Conservation (phyloP, 2,888 invertebrate genomes). For the Deroplatys truncata region DNA sequence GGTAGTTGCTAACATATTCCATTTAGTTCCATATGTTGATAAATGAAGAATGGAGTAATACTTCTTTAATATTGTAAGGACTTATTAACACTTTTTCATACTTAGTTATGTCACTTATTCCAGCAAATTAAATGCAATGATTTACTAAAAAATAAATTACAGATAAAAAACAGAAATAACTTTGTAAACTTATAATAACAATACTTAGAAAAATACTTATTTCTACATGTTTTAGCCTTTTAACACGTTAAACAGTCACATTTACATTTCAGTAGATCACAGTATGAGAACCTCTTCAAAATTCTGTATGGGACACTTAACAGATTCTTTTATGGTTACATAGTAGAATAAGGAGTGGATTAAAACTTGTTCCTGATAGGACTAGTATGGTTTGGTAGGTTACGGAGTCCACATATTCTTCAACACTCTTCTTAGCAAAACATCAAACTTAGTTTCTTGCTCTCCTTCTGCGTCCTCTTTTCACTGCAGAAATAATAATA, state of each 20-base stretch:
- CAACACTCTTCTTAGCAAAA: neutral
- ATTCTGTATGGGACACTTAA: neutral
- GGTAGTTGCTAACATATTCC: no score
- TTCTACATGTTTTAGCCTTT: neutral
- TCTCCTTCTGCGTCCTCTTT: neutral
- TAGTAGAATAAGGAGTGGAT: neutral
- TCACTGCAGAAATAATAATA: neutral
- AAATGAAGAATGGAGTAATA: no score
- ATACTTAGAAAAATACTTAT: neutral
- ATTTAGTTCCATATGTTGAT: no score
- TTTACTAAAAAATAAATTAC: neutral
- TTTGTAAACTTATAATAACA: neutral
- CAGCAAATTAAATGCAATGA: neutral
- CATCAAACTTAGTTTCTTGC: neutral
- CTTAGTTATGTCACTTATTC: no score
- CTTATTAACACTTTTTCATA: no score
- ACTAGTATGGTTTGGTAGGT: neutral
- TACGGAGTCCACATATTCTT: neutral
- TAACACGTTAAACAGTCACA: neutral
- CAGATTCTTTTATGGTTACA: neutral
- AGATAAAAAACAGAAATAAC: neutral
- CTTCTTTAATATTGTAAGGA: no score
- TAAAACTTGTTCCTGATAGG: neutral
- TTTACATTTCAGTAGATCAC: neutral
- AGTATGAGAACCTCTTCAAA: neutral